Base-by-base conservation (phyloP, 2,113 vertebrate genomes). In the Crotalus tigris region DNA sequence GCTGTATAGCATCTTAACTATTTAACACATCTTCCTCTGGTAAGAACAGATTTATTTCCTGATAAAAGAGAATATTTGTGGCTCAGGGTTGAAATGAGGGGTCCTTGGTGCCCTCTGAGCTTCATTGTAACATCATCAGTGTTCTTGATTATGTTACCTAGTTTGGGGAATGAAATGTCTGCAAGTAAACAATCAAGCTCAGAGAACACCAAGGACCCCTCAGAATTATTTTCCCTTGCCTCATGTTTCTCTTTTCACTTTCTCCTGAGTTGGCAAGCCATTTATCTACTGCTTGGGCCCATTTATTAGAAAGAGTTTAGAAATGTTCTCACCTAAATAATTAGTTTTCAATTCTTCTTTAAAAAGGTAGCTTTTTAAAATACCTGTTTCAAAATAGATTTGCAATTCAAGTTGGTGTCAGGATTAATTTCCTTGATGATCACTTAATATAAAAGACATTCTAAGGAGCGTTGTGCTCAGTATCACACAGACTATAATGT, bases 401-500 rank as follows among this genome's bases (percentile, higher is more conserved):
- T 49, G 53, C 75, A 49, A 61, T 64, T 85, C 26, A 44, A 44
- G 33, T 26, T 26, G 51, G 33, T 53, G 54, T n/a, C 90, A 87
- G 51, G 24, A 88, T 91, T 88, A 91, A 91, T 75, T 12, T 61
- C n/a, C 51, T 46, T 49, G 15, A 39, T 6, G 55, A 17, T 90
- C 29, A 33, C 26, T 39, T n/a, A 49, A 4, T 51, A 44, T 39
- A 29, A 39, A 88, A 49, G 11, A 33, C 51, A 61, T 75, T 91
- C 39, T 19, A 29, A 8, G 23, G 24, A 24, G 29, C 55, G 92
- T 39, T 87, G 24, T 91, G 49, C 59, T 93, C 57, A 23, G 81
- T 81, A 53, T 91, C 39, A 75, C 85, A 75, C 26, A 93, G 53
- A 69, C 90, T 91, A 93, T 81, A 61, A 91, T 81, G 88, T 23